phyloP scores from a whole-genome alignment of 2,113 vertebrate species.

The Muscicapa adusta region DNA sequence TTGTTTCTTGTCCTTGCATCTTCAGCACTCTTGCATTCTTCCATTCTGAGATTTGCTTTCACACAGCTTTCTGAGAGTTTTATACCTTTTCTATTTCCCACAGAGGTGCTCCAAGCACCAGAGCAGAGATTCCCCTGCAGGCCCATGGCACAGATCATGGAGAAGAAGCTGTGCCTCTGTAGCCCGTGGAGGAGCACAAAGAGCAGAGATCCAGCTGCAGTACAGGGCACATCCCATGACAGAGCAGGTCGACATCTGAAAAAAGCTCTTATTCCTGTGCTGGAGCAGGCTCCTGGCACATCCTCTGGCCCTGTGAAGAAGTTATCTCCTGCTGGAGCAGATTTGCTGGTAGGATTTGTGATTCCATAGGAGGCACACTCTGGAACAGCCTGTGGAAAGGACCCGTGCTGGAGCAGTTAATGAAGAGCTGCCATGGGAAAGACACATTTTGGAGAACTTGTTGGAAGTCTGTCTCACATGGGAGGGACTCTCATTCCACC shows the following conservation, averaged over 20 bases:
- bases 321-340: not conserved
- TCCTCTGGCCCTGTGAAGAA: not conserved
- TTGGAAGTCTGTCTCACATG: not conserved
- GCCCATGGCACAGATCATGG: fast-evolving
- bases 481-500: not conserved
- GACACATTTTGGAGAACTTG: not conserved
- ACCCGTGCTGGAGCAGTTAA: not conserved
- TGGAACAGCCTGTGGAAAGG: not conserved
- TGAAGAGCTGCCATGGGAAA: not conserved
- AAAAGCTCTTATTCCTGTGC: not conserved
- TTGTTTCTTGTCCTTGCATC: too few species aligned
- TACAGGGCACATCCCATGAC: too few species aligned
- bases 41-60: too few species aligned
- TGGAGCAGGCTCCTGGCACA: not conserved
- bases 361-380: too few species aligned
- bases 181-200: not conserved
- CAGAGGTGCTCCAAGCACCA: not conserved
- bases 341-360: not conserved
- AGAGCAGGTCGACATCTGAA: not conserved
- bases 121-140: not conserved
- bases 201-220: not conserved
- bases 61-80: too few species aligned
- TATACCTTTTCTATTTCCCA: too few species aligned
- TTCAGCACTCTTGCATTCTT: too few species aligned
- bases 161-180: not conserved